Evolutionary conservation across 2,797 vertebrate genomes (phyloP), one percentile per base, ranked within the genome.

Genomic region (Mormyrops boulengeri): DNA sequence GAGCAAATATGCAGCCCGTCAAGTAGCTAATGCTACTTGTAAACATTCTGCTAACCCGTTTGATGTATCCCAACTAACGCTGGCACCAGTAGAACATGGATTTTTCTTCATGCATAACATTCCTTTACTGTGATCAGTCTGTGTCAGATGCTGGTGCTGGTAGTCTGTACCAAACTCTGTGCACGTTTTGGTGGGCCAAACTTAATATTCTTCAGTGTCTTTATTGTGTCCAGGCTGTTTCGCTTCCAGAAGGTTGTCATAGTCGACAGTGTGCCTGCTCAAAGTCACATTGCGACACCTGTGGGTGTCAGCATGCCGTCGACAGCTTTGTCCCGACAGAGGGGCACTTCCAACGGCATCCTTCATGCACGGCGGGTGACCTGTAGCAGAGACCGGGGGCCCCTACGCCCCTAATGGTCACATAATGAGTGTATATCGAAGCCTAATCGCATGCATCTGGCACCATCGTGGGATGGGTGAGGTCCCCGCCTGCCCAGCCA

Each of bases 401-500:
- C 89, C 89, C 9, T 12, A 38, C 3, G 57, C 85, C 47, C n/a
- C 7, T 82, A 50, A 55, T 47, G 50, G 5, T n/a, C 86, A 8
- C 52, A 26, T 90, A 69, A 85, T 88, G 57, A 88, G 82, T 69
- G 88, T 57, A 57, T 47, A 88, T 86, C 53, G 57, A 69, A 86
- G 85, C 80, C 57, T 90, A 86, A 88, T 88, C 41, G 60, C 57
- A 14, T 85, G 22, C 87, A 85, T 85, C 89, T 88, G 89, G 88
- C 80, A 66, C 44, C 57, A 2, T 26, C 87, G 34, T 57, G 34
- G 41, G 57, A 85, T 55, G 85, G 47, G 66, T 22, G 17, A 77
- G 66, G 22, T 22, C 44, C 85, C 69, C 22, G 8, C 91, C 87
- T 90, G 55, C 55, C 55, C 55, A 22, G 55, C n/a, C 87, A 91